Base-by-base conservation (phyloP, 2,888 invertebrate species). In the Lomographa bimaculata region DNA sequence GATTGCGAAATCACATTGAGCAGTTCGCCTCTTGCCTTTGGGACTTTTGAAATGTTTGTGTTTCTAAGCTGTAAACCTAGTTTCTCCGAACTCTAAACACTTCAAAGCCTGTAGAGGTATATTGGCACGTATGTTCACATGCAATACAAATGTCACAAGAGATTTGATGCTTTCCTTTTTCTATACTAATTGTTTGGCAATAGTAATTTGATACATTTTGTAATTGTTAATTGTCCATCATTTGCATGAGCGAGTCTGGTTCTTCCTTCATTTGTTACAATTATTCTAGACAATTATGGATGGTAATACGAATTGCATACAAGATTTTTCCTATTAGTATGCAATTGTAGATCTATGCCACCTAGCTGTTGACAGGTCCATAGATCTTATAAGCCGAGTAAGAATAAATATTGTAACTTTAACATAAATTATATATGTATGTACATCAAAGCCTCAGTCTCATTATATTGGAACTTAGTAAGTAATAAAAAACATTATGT, bases 11-110 rank as follows among this genome's bases (percentile, higher is more conserved):
- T 57, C 64, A 54, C 54, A 52, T 56, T 62, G 36, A 43, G 24
- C 60, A 60, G 64, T 41, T 42, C 65, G 63, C 55, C 55, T 65
- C 71, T 74, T 66, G 76, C 74, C 65, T 76, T 80, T 74, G 66
- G 71, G 78, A 79, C 76, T 79, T 79, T 68, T 72, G 76, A 72
- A 81, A 76, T 80, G 78, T 83, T 84, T 81, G 79, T 73, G 73
- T 80, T 75, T 69, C 64, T 54, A 69, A 60, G 83, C 61, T 74
- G 78, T 86, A 85, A 86, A 86, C 86, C 86, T 77, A 83, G 77
- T 79, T 86, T 71, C 74, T 64, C 42, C 49, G 62, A 59, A 60
- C 60, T 54, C 64, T 54, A 49, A 59, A 43, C 27, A 38, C 38
- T 20, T 25, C 26, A 19, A 39, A 41, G 32, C 39, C 37, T 44